Base-by-base conservation (phyloP, 2,888 invertebrate genomes). In the Carcina quercana region DNA sequence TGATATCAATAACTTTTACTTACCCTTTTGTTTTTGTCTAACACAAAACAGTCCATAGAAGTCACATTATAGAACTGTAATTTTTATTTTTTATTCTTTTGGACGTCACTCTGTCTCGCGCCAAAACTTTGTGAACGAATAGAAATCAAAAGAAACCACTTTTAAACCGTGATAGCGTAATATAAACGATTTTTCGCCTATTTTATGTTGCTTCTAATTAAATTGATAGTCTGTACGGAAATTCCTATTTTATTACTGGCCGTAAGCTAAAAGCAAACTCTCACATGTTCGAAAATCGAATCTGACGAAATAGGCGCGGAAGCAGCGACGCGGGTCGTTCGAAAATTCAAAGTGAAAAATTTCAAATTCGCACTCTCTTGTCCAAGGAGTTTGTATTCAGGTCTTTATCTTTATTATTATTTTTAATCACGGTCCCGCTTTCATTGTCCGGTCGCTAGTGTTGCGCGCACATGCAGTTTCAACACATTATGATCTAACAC, bases 401-500 rank as follows among this genome's bases (percentile, higher is more conserved):
- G 24, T 6, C 12, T 24, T 11, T 24, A 20, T 33, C 27, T 46
- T 46, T 48, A 51, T 47, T 47, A 43, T 44, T 45, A 53, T 59
- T 64, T 58, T 50, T 50, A 58, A 51, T 48, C 42, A 47, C 54
- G 52, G 56, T 50, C 61, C 52, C 57, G 59, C 68, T 74, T 63
- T 70, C 76, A 82, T 80, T 79, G 78, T 79, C 61, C 47, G 57
- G 56, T 48, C 42, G 49, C 50, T 60, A 58, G 63, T 64, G 68
- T 64, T 62, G 67, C 70, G 76, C 79, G 78, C 82, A 69, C 80
- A 79, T 72, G 83, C 71, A 63, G 73, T 82, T 82, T 80, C 79
- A 73, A 74, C 83, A 83, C 82, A 80, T 79, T 79, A 82, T 83
- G 83, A 83, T 80, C 83, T 83, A 83, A 83, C 83, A 83, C 83